Percentiles rank a stretch among this genome's conserved stretches.
phyloP scores from a whole-genome alignment of 2,113 vertebrate genomes.

The Pomatostomus ruficeps region DNA sequence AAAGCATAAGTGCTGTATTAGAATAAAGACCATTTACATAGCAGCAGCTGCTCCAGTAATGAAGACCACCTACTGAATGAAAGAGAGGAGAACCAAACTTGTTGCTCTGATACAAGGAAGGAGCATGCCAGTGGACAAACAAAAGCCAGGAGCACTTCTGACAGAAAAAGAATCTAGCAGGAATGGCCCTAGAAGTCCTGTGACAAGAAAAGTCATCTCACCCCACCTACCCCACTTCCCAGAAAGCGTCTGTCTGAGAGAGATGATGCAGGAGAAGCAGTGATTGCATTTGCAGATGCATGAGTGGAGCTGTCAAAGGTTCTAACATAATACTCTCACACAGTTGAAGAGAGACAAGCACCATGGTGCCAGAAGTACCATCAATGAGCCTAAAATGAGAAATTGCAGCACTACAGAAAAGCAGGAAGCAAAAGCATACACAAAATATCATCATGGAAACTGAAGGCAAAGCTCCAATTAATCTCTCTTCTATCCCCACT shows the following conservation, averaged over 20 bases:
- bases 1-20: not conserved
- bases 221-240: not conserved
- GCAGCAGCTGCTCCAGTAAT: not conserved
- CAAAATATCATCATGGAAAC: not conserved
- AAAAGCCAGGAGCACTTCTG: not conserved
- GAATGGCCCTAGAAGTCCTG: not conserved
- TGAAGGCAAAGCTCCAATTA: not conserved
- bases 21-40: not conserved
- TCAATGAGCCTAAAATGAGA: not conserved
- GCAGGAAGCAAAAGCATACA: not conserved
- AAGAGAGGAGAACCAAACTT: not conserved
- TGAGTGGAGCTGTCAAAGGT: not conserved
- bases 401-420: not conserved
- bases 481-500: not conserved
- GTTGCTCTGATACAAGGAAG: not conserved
- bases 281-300: not conserved
- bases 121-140: not conserved
- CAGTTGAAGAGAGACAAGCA: not conserved
- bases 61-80: not conserved
- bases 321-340: not conserved
- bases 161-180: not conserved
- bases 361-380: not conserved
- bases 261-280: not conserved
- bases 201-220: not conserved
- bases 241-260: not conserved